These are phyloP conservation scores for Pycnonotus jocosus DNA, from an alignment of 2,113 vertebrate genomes.

Conservation along the genomic window DNA sequence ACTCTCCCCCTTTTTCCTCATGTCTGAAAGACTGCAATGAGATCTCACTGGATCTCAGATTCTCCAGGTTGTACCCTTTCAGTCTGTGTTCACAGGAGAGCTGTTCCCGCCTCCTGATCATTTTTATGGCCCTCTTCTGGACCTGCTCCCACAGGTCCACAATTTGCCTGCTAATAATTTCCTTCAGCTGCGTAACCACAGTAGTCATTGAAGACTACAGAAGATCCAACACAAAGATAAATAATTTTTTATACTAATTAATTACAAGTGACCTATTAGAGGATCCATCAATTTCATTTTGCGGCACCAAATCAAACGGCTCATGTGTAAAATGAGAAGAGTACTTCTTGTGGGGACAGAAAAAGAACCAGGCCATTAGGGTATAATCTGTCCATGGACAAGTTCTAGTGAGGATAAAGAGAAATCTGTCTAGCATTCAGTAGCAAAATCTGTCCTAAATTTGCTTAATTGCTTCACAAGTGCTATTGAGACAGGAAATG, in stretches of 20 bases:
- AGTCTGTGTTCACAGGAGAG: neutral
- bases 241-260: constrained; percentile 25
- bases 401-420: neutral
- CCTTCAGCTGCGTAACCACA: neutral
- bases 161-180: neutral
- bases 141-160: neutral
- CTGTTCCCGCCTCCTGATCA: neutral
- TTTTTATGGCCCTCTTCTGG: neutral
- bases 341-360: neutral
- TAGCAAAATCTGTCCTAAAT: constrained; percentile 36
- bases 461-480: constrained; percentile 48
- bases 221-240: neutral
- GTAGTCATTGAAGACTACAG: neutral
- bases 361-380: neutral
- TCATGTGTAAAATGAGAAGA: neutral
- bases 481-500: constrained; percentile 45
- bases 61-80: neutral
- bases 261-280: constrained; percentile 34
- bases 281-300: constrained; percentile 12
- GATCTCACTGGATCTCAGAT: neutral
- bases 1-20: neutral
- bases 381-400: neutral
- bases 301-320: constrained; percentile 17
- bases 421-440: constrained; percentile 48
- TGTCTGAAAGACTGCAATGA: neutral